Base-by-base conservation (phyloP, 2,113 vertebrate species). In the Gymnocephalus cernua region DNA sequence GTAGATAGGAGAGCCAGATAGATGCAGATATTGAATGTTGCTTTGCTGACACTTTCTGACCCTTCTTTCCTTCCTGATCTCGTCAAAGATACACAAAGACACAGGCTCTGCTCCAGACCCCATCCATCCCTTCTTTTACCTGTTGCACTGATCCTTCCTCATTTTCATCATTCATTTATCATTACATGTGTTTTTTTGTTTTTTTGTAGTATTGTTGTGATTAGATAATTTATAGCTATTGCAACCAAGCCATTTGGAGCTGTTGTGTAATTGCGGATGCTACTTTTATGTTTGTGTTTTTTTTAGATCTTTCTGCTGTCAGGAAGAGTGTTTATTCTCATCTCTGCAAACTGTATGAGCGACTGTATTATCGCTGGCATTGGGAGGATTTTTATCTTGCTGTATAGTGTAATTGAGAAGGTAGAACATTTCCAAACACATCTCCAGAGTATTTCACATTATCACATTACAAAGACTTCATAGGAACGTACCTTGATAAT, bases 401-500 rank as follows among this genome's bases (percentile, higher is more conserved):
- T 92, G 90, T 93, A 78, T 86, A 86, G 84, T 86, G 58, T 81
- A 87, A 74, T 32, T 86, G 82, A 90, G 79, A 82, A 83, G 65
- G 78, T 90, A 82, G 88, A 91, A 74, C 65, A 77, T 85, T 77
- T 75, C 68, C 72, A 32, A 51, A 51, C 65, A 79, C 71, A 78
- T 87, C 77, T 75, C 45, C 77, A 80, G 77, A 85, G 77, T 86
- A 88, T 74, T 79, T 90, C 79, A 82, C 86, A 76, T 82, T 50
- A 59, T 67, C 78, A 59, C 83, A 74, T 89, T 83, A 86, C 91
- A 82, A 72, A 80, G 82, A 86, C 56, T 89, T 84, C 82, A 90
- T 91, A 85, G 87, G 70, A 91, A 80, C 84, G 38, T 91, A 90
- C 86, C 83, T 88, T 90, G 90, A 94, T 93, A 93, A 91, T 91